These are phyloP conservation scores for Cheilosia pagana DNA, from an alignment of 2,888 invertebrate species.

Conservation along the genomic window DNA sequence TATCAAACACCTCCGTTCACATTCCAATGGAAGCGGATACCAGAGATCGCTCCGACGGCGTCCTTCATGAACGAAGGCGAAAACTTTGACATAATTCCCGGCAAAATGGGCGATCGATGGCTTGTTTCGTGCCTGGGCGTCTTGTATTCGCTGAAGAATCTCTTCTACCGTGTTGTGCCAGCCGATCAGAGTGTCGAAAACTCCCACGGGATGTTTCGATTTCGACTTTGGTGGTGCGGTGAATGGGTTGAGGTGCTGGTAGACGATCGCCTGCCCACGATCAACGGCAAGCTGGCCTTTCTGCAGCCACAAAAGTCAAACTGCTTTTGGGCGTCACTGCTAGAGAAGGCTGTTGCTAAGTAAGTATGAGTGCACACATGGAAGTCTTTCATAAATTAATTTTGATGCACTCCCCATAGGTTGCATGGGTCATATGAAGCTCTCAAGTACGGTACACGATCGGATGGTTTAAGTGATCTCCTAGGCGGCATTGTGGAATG, in stretches of 20 bases:
- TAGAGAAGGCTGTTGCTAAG: slow-evolving; percentile 97
- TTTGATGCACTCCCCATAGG: slow-evolving; percentile 83
- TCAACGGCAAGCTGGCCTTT: slow-evolving; percentile 93
- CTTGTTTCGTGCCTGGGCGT: slow-evolving; percentile 94
- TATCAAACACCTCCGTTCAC: slow-evolving; percentile 97
- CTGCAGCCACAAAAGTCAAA: slow-evolving; percentile 91
- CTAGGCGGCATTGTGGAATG: slow-evolving; percentile 95
- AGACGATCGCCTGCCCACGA: slow-evolving; percentile 94
- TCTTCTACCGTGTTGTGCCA: slow-evolving; percentile 95
- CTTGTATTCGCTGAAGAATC: slow-evolving; percentile 92
- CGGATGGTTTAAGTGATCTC: slow-evolving; percentile 94
- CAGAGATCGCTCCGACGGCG: slow-evolving; percentile 86
- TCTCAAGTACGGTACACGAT: slow-evolving; percentile 93
- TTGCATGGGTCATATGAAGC: slow-evolving; percentile 97
- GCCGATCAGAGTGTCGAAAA: slow-evolving; percentile 93
- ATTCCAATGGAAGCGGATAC: slow-evolving; percentile 94
- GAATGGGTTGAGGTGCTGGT: slow-evolving; percentile 96
- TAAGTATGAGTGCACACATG: slow-evolving; percentile 83
- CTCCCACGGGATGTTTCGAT: slow-evolving; percentile 92
- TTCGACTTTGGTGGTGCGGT: slow-evolving; percentile 97
- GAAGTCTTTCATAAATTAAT: not conserved
- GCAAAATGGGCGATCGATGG: slow-evolving; percentile 96
- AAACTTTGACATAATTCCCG: slow-evolving; percentile 93
- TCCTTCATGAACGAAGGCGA: slow-evolving; percentile 85
- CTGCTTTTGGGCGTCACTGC: slow-evolving; percentile 94